phyloP scores from a whole-genome alignment of 2,888 invertebrate genomes.

The Ctena decussata region DNA sequence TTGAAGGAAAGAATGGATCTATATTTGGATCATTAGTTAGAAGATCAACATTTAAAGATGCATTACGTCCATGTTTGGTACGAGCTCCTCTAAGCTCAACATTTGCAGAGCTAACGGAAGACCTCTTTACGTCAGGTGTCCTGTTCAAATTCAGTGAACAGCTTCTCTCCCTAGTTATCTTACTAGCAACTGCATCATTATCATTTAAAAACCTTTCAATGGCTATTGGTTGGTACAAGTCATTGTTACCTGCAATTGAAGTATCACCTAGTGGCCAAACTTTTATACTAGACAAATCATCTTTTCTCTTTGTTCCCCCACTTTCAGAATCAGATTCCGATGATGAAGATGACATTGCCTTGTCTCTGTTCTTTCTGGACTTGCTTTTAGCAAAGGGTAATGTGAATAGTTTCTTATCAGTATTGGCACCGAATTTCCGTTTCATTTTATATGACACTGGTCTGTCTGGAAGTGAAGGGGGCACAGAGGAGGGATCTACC shows the following conservation, averaged over 20 bases:
- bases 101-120: constrained; percentile 23
- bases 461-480: constrained; percentile 70
- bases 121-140: constrained; percentile 33
- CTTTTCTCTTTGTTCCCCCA: constrained; percentile 26
- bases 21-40: neutral
- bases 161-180: constrained; percentile 56
- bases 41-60: neutral
- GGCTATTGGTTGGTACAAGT: constrained; percentile 56
- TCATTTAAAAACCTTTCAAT: constrained; percentile 54
- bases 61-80: neutral
- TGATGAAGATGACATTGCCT: constrained; percentile 60
- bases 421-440: constrained; percentile 36
- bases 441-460: constrained; percentile 60
- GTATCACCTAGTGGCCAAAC: constrained; percentile 65
- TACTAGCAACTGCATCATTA: constrained; percentile 31
- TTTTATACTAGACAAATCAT: constrained; percentile 39
- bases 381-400: constrained; percentile 58
- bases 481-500: constrained; percentile 61
- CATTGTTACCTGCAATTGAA: constrained; percentile 54
- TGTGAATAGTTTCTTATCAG: constrained; percentile 58
- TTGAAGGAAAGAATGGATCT: neutral
- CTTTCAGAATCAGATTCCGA: constrained; percentile 65
- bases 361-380: constrained; percentile 53
- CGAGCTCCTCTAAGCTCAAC: neutral
- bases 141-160: constrained; percentile 59